These are phyloP conservation scores for Arremon brunneinucha DNA, from an alignment of 2,797 vertebrate species.

Conservation along the genomic window DNA sequence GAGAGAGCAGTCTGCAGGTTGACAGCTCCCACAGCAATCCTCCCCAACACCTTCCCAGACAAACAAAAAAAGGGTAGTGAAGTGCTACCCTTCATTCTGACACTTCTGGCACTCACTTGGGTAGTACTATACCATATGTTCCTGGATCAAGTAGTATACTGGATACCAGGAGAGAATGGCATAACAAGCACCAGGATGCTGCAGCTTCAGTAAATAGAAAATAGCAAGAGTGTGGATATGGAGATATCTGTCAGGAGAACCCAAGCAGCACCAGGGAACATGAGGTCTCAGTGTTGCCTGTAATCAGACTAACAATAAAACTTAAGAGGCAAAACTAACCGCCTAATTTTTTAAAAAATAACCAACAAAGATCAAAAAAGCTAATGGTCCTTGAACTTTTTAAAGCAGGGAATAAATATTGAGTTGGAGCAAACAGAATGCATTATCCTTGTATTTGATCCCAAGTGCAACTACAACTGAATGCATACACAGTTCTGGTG, in stretches of 20 bases:
- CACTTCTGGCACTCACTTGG: neutral
- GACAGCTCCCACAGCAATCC: neutral
- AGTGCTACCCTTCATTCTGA: neutral
- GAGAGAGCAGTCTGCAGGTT: neutral
- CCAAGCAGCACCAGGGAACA: neutral
- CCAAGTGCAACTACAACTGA: neutral
- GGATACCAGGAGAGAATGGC: neutral
- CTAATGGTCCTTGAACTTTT: neutral
- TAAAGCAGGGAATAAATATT: neutral
- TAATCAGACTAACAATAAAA: neutral
- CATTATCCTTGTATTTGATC: neutral
- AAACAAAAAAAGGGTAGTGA: neutral
- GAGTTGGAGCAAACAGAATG: neutral
- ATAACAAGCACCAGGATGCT: neutral
- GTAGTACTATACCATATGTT: neutral
- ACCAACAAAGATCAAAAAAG: neutral
- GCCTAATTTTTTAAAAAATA: neutral
- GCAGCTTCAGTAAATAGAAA: neutral
- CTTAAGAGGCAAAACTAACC: neutral
- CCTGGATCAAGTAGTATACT: neutral
- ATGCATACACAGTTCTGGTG: rapidly evolving
- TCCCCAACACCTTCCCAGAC: neutral
- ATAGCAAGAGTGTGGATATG: neutral
- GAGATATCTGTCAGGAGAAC: neutral
- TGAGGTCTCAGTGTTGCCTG: neutral